Conservation (phyloP, 2,888 invertebrate species). For the Spodoptera exigua region DNA sequence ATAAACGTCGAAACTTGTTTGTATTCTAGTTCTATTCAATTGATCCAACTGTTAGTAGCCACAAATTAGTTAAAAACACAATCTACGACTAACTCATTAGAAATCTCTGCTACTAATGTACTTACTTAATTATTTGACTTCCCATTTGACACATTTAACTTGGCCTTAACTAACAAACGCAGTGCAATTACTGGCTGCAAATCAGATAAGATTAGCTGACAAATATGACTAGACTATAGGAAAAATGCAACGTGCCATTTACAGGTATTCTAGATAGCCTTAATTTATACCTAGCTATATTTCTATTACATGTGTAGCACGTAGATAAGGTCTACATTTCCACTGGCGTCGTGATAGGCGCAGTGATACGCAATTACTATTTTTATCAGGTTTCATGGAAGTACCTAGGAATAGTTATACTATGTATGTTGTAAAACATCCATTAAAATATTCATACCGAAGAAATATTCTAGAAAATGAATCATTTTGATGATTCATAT, state of each 20-base stretch:
- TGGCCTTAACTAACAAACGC: constrained; percentile 46
- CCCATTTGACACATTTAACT: constrained; percentile 28
- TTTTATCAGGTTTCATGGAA: constrained; percentile 41
- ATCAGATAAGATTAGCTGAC: constrained; percentile 55
- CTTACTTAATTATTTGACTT: constrained; percentile 2
- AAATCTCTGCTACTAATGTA: not conserved
- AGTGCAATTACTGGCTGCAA: constrained; percentile 46
- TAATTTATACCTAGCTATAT: constrained; percentile 10
- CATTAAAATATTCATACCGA: too few species aligned
- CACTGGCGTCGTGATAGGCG: constrained; percentile 38
- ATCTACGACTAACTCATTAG: not conserved
- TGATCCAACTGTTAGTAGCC: not conserved
- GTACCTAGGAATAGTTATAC: constrained; percentile 18
- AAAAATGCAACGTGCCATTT: constrained; percentile 39
- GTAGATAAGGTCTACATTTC: constrained; percentile 45
- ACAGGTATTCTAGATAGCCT: constrained; percentile 13
- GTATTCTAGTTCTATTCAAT: constrained; percentile 46
- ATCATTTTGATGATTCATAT: not conserved
- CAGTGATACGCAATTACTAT: constrained; percentile 39
- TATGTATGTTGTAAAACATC: constrained; percentile 2
- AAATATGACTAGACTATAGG: constrained; percentile 37
- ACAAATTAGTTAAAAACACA: constrained; percentile 11
- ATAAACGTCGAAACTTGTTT: constrained; percentile 58
- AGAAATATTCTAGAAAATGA: constrained; percentile 9
- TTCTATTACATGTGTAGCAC: constrained; percentile 17